Base-by-base conservation (phyloP, 2,888 invertebrate species). In the Napeogenes sylphis region DNA sequence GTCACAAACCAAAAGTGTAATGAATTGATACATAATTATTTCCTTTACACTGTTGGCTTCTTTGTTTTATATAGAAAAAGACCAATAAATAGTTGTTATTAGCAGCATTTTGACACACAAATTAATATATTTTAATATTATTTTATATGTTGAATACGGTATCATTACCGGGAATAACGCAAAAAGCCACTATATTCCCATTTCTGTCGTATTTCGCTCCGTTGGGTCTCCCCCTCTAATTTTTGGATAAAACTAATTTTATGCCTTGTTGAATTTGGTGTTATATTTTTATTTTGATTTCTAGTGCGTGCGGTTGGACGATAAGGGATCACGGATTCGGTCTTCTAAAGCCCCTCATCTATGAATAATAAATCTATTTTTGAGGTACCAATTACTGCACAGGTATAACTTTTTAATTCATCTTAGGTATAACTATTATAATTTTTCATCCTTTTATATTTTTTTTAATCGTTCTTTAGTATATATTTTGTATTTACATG, bases 171-270 rank as follows among this genome's bases (percentile, higher is more conserved):
- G 33, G 65, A 71, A 47, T 47, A 21, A 59, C 35, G 12, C 56
- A 60, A 62, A 63, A 70, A 68, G 70, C 72, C 69, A 69, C 72
- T 69, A 55, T 45, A 73, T 75, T 74, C 75, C 79, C 73, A 77
- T 80, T 76, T 77, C 74, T 73, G 71, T 72, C 75, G 73, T 75
- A 77, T 76, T 78, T 75, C 77, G 78, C 76, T 75, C 69, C 74
- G 78, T 74, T 75, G 81, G 77, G 68, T 81, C 81, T 82, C 81
- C 79, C 81, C 77, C 77, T 78, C 81, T 21, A 21, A 81, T 81
- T 82, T 80, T 83, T 84, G 82, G 80, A 82, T 84, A 82, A 86
- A 87, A 85, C 87, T 86, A 87, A 87, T 87, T 87, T 87, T 85
- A 83, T 85, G 87, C 84, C 83, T 86, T 87, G 87, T 86, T 87